These are phyloP conservation scores for Chionomys nivalis DNA, from an alignment of 2,113 vertebrate genomes.

Conservation along the genomic window DNA sequence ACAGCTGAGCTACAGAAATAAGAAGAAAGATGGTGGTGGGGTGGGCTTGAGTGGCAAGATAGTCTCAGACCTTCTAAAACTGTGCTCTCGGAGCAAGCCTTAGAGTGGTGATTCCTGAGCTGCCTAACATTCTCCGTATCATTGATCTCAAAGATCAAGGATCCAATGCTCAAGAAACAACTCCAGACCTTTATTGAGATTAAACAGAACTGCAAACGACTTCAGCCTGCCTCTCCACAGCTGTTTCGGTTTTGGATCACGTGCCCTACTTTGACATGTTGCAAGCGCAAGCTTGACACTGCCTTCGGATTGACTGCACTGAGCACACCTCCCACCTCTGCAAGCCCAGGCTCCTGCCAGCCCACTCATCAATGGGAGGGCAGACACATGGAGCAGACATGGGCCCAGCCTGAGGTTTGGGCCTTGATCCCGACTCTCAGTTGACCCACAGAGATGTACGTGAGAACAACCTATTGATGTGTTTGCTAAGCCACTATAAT, in stretches of 20 bases:
- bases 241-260: neutral
- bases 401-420: neutral
- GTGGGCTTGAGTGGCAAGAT: neutral
- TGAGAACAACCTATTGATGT: neutral
- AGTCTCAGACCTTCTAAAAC: neutral
- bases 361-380: neutral
- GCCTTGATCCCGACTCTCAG: neutral
- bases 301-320: neutral
- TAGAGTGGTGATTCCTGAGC: neutral
- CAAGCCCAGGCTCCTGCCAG: neutral
- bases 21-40: neutral
- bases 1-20: neutral
- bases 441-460: neutral
- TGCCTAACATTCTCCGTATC: neutral
- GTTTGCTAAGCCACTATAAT: neutral
- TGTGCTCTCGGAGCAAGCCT: constrained; percentile 3
- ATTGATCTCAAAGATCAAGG: constrained; percentile 8
- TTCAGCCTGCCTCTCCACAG: neutral
- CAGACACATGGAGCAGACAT: neutral
- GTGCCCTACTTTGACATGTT: neutral
- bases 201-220: neutral
- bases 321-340: neutral
- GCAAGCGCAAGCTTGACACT: neutral
- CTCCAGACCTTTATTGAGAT: neutral
- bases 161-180: neutral